Base-by-base conservation (phyloP, 2,797 vertebrate genomes). In the Xerus rutilus region DNA sequence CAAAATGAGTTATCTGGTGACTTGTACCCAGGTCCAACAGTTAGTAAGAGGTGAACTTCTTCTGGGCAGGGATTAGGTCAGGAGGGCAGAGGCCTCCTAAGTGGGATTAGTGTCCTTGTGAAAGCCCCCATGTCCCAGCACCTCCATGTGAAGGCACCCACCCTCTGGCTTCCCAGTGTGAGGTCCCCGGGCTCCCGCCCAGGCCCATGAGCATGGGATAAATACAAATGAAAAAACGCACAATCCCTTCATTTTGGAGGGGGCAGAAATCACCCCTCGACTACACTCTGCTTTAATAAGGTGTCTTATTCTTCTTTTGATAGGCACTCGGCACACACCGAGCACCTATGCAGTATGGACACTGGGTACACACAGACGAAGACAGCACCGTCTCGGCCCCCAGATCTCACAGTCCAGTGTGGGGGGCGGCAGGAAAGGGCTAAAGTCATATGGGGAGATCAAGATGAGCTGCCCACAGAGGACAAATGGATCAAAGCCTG, bases 91-190 rank as follows among this genome's bases (percentile, higher is more conserved):
- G 49, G 18, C 67, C 43, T 49, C 1, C 0, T 20, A 23, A 21
- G n/a, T 21, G 77, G 52, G 52, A 5, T 39, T 59, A 39, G 11
- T 79, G 15, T 20, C 76, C 12, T 7, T 17, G 67, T 35, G 30
- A 32, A 65, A 65, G 64, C 20, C 20, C 54, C 28, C 23, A 28
- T 52, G 35, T 25, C 62, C 9, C 11, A 14, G 59, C 0, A 7
- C 69, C 35, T 18, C 18, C 20, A 21, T 54, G 17, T 18, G 39
- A 43, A 14, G 4, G 4, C 13, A 28, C 14, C 47, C 23, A 28
- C 0, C 1, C 23, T 45, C 62, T 9, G 12, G 30, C 8, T 49
- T 35, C 30, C 54, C 13, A 9, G 9, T 4, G 17, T 21, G 35
- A 9, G 77, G 11, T 76, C 18, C 7, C 47, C 7, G 5, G 52